Evolutionary conservation across 2,113 vertebrate genomes (phyloP).

Genomic region (Gnathonemus longibarbis): DNA sequence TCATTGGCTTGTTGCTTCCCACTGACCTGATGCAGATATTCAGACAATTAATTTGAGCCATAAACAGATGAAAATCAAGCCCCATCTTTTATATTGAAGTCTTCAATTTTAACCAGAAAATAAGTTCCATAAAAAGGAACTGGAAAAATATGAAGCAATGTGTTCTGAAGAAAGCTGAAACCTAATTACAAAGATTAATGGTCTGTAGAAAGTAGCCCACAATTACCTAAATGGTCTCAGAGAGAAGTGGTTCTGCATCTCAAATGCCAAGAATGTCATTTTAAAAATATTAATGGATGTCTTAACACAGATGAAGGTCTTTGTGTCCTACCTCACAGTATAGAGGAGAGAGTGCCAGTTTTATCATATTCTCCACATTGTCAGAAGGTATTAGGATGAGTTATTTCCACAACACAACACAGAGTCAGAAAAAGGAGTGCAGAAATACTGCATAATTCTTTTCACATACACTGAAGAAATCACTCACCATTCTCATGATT

Average conservation of each 20-base stretch:
- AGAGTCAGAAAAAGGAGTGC: background rate
- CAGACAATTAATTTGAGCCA: background rate
- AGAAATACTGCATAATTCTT: background rate
- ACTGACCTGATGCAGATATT: background rate
- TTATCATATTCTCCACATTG: constrained; percentile 13
- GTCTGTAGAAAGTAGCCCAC: constrained; percentile 46
- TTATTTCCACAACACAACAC: background rate
- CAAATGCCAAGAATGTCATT: constrained; percentile 21
- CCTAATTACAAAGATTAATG: constrained; percentile 62
- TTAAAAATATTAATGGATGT: constrained; percentile 37
- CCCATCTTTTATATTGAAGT: background rate
- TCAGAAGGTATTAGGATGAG: constrained; percentile 14
- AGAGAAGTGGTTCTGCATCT: constrained; percentile 28
- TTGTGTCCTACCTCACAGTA: constrained; percentile 1
- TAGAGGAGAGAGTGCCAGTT: background rate
- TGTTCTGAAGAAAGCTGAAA: constrained; percentile 40
- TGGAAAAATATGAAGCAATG: constrained; percentile 18
- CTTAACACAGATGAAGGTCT: constrained; percentile 30
- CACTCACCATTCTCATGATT: background rate
- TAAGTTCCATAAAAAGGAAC: constrained; percentile 3
- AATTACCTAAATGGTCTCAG: constrained; percentile 48
- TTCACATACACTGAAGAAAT: background rate
- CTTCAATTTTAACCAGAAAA: background rate
- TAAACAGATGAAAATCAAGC: constrained; percentile 7
- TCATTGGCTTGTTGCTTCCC: background rate